Base-by-base conservation (phyloP, 2,797 vertebrate species). In the Rallus crepitans region DNA sequence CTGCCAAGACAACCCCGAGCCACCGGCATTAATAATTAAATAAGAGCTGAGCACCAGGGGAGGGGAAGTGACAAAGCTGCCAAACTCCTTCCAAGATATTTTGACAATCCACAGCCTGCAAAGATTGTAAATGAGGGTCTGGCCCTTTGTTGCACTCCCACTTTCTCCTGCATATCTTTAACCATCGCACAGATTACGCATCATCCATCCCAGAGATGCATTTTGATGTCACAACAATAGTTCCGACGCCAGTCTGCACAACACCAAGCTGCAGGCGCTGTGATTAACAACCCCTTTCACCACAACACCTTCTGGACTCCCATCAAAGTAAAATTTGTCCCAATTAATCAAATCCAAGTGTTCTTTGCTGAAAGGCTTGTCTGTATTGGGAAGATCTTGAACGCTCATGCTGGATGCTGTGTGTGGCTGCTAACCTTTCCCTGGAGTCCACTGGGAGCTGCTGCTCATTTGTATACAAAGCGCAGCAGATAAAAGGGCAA, bases 391-490 rank as follows among this genome's bases (percentile, higher is more conserved):
- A 40, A 30, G 87, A 82, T 90, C 96, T 94, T 28, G 7, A 83
- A 40, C 4, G 10, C 96, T 96, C 96, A 97, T 97, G 68, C 35
- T 2, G 65, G 96, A 97, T 97, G 96, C 97, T 93, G 68, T 1
- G 25, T 15, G 59, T 13, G 61, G 82, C 91, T 88, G 79, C 93
- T 98, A 94, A 98, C 97, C 97, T 98, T 98, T 98, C 71, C 5
- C 25, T 25, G 79, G 78, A 78, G 86, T 96, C 97, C 93, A 55
- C 94, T 2, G 94, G 97, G 97, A 98, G 65, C 81, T 81, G 87
- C 27, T 14, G 93, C 97, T 97, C 92, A 96, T 95, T 86, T 92
- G 94, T 96, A 96, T 55, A 93, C 92, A 61, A 70, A 64, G 63
- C 5, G 4, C 28, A 8, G 71, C 7, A 0, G 64, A 87, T 33